Evolutionary conservation across 2,888 invertebrate genomes (phyloP).

Genomic region (Linhomoeus sp.): DNA sequence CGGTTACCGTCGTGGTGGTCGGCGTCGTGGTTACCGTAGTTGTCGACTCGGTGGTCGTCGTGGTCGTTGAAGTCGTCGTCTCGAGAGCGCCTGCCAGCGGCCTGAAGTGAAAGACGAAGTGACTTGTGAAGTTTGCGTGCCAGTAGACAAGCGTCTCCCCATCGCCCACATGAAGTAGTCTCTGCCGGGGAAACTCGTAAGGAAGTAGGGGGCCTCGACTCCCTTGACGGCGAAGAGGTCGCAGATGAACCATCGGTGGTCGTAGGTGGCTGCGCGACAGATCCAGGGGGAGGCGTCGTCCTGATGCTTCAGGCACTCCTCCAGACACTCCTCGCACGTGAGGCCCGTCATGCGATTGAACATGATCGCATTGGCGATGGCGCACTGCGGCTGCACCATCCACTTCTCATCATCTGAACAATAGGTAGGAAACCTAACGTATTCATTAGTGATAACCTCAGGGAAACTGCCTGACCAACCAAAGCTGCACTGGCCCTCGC

Average conservation of each 20-base stretch:
- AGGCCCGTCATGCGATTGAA: constrained; percentile 13
- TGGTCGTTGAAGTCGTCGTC: background rate
- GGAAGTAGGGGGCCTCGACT: constrained; percentile 8
- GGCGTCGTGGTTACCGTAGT: background rate
- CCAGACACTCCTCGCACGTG: constrained; percentile 11
- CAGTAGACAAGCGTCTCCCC: background rate
- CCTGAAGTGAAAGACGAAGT: no score
- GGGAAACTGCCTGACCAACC: constrained; percentile 4
- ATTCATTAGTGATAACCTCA: background rate
- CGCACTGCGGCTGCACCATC: constrained; percentile 2
- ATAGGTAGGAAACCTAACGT: background rate
- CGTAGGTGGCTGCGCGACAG: constrained; percentile 3
- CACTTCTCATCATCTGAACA: background rate
- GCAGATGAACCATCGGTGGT: constrained; percentile 13
- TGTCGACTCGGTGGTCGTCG: background rate
- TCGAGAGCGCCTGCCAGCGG: no score
- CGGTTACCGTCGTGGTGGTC: background rate
- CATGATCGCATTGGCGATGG: constrained; percentile 13
- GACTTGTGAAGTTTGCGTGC: no score
- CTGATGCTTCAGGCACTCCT: constrained; percentile 6
- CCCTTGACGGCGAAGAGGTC: constrained; percentile 15
- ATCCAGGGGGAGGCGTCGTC: background rate
- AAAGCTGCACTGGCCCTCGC: constrained; percentile 9
- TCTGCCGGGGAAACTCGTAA: constrained; percentile 10
- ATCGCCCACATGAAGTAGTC: constrained; percentile 13